Percentiles rank a stretch among this genome's conserved stretches.
Conservation (phyloP, 2,888 invertebrate genomes). For the Euclidia mi region DNA sequence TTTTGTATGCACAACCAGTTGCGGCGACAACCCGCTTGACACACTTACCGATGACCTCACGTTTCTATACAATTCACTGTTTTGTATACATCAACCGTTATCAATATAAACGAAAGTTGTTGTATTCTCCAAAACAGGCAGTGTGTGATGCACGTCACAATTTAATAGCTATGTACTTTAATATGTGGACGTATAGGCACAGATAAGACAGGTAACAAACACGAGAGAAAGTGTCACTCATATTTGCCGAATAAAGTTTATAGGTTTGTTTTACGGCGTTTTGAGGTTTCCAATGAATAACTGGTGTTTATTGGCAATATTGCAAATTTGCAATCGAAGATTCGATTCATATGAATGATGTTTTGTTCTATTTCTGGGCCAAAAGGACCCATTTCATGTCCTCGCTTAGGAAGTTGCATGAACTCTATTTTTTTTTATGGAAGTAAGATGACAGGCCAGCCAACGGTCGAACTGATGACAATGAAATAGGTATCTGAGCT, state of each 20-base stretch:
- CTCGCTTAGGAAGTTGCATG: too few relatives aligned
- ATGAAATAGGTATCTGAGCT: too few relatives aligned
- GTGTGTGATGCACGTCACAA: conserved; percentile 30
- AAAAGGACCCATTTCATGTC: too few relatives aligned
- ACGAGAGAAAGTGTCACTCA: conserved; percentile 69
- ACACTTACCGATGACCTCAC: conserved; percentile 53
- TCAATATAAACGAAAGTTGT: conserved; percentile 9
- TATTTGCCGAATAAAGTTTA: conserved; percentile 48
- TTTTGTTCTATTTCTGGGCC: too few relatives aligned
- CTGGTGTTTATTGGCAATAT: too few relatives aligned
- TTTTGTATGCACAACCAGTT: conserved; percentile 76
- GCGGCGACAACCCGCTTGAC: conserved; percentile 64
- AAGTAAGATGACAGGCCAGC: too few relatives aligned
- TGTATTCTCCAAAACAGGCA: conserved; percentile 23
- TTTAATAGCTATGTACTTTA: conserved; percentile 27
- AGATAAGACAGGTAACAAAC: too few relatives aligned
- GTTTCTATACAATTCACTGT: conserved; percentile 23
- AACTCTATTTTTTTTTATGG: too few relatives aligned
- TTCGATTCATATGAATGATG: too few relatives aligned
- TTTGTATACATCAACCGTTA: conserved; percentile 55
- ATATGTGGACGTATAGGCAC: conserved; percentile 61
- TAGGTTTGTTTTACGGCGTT: conserved; percentile 26
- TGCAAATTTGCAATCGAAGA: too few relatives aligned
- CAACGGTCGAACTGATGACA: too few relatives aligned
- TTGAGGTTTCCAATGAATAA: not conserved